Percentiles rank a stretch among this genome's conserved stretches.
Conservation (phyloP, 1,140 invertebrate genomes). For the Drusus annulatus region DNA sequence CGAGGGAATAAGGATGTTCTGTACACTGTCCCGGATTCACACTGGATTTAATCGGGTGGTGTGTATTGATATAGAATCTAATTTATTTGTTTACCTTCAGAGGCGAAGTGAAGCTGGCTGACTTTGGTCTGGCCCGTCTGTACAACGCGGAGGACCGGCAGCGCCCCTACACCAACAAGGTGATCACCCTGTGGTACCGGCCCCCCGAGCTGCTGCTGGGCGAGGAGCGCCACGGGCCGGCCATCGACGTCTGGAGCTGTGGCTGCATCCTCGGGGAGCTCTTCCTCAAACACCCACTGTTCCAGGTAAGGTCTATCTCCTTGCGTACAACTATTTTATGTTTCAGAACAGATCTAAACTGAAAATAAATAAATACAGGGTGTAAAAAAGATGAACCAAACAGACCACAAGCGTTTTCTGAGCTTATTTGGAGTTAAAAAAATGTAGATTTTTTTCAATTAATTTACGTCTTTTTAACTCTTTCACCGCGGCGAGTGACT, state of each 20-base stretch:
- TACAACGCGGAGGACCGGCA: conserved; percentile 96
- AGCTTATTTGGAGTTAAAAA: too few relatives aligned
- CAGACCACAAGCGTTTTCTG: too few relatives aligned
- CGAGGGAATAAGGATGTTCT: too few relatives aligned
- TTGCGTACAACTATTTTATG: too few relatives aligned
- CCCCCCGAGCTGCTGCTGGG: conserved; percentile 97
- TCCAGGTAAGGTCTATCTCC: conserved; percentile 78
- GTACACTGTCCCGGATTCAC: too few relatives aligned
- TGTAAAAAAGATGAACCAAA: too few relatives aligned
- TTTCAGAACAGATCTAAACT: too few relatives aligned
- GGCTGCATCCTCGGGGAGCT: conserved; percentile 99
- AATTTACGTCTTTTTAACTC: too few relatives aligned
- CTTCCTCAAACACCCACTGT: conserved; percentile 96
- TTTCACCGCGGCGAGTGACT: too few relatives aligned
- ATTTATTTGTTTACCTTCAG: conserved; percentile 70
- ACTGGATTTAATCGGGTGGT: too few relatives aligned
- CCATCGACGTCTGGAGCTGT: conserved; percentile 99
- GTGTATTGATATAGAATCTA: neutral
- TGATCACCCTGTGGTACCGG: conserved; percentile 98
- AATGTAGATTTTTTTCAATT: too few relatives aligned
- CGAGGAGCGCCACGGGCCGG: conserved; percentile 97
- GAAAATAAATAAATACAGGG: too few relatives aligned
- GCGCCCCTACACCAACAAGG: conserved; percentile 98
- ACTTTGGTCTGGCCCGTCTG: conserved; percentile 97
- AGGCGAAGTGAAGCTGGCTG: conserved; percentile 98